Evolutionary conservation across 2,113 vertebrate species (phyloP).

Genomic region (Telmatochromis brichardi): DNA sequence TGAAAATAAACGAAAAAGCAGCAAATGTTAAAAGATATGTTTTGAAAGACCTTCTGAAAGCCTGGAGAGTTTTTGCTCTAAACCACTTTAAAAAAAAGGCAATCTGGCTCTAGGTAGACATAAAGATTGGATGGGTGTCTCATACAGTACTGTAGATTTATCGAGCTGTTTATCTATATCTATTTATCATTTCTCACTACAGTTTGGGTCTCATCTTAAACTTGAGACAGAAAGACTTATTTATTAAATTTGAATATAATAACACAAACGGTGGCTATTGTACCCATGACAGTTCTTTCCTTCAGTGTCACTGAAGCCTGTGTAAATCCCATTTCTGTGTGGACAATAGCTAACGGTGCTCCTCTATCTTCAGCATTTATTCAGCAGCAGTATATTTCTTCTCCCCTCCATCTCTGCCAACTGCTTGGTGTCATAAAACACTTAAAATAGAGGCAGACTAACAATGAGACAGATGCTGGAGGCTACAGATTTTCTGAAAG

Average conservation of each 20-base stretch:
- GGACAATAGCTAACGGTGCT: not conserved
- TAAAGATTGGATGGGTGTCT: not conserved
- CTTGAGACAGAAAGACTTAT: not conserved
- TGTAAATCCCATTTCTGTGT: not conserved
- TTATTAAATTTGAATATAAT: not conserved
- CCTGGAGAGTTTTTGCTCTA: not conserved
- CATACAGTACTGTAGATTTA: not conserved
- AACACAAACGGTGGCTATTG: not conserved
- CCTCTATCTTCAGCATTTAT: conserved; percentile 9
- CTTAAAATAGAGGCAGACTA: conserved; percentile 39
- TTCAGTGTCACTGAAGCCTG: not conserved
- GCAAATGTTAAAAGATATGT: not conserved
- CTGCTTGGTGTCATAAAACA: conserved; percentile 32
- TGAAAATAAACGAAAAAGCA: not conserved
- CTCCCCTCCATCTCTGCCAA: conserved; percentile 10
- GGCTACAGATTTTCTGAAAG: conserved; percentile 33
- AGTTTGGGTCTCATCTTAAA: not conserved
- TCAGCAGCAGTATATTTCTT: not conserved
- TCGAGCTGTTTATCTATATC: not conserved
- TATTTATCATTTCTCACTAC: not conserved
- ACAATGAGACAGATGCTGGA: conserved; percentile 48
- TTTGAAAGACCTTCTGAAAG: not conserved
- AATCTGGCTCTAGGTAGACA: not conserved
- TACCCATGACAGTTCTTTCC: not conserved
- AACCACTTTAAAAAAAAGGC: not conserved